Percentiles rank a stretch among this genome's conserved stretches.
Evolutionary conservation across 2,797 vertebrate genomes (phyloP).

Genomic region (Rousettus madagascariensis): DNA sequence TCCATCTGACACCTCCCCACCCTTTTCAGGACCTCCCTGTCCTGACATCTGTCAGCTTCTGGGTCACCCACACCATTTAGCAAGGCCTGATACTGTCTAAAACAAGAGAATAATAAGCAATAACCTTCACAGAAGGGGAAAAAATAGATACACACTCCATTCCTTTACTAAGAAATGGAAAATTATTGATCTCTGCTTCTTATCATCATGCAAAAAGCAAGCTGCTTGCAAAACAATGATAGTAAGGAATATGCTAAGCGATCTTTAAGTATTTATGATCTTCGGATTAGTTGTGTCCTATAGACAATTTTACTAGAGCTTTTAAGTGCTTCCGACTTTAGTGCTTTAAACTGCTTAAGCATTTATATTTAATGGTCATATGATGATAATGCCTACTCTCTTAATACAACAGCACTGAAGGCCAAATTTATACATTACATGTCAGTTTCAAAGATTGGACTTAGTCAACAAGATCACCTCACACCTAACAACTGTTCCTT

Average conservation of each 20-base stretch:
- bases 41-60: not conserved
- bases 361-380: constrained; percentile 31
- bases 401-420: not conserved
- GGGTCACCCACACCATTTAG: not conserved
- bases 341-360: constrained; percentile 70
- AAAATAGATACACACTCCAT: constrained; percentile 11
- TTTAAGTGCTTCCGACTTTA: constrained; percentile 65
- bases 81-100: not conserved
- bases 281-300: constrained; percentile 52
- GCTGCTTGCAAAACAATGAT: constrained; percentile 26
- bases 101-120: not conserved
- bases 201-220: constrained; percentile 48
- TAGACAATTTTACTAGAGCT: constrained; percentile 68
- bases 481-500: not conserved
- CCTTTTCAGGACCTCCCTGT: not conserved
- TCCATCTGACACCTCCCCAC: not conserved
- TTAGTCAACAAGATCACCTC: not conserved
- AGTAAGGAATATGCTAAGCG: not conserved
- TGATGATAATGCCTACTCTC: not conserved
- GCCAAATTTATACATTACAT: not conserved
- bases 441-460: not conserved
- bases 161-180: constrained; percentile 45
- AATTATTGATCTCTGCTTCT: not conserved
- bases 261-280: constrained; percentile 71
- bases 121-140: not conserved